Base-by-base conservation (phyloP, 2,797 vertebrate species). In the Anas flavirostris region DNA sequence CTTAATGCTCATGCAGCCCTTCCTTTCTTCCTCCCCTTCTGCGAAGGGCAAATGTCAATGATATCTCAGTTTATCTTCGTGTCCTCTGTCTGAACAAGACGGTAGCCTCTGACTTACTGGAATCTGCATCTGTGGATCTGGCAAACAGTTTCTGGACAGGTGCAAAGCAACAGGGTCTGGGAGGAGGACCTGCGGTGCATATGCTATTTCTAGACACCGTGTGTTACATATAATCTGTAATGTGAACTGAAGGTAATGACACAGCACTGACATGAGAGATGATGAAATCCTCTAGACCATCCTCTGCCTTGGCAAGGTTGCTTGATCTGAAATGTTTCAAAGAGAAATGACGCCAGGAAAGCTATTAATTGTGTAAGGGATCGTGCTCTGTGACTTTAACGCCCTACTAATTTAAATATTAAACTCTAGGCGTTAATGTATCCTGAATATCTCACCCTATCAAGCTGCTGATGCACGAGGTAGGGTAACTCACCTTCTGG, bases 71-170 rank as follows among this genome's bases (percentile, higher is more conserved):
- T 21, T 44, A 35, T 37, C 53, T 55, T 21, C 0, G 9, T 26
- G 26, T 64, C 70, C 66, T 52, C 83, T 59, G 26, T n/a, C 67
- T 73, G 77, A 39, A 75, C 31, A 48, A 59, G 67, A 17, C 7
- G 22, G 68, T 15, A 70, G 58, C 25, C 31, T 92, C 72, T 12
- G 28, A 26, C 29, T 69, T 26, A 26, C 37, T 0, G 1, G 55
- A 55, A 18, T 83, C 64, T 39, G 52, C 66, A 67, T 81, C 77
- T 63, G 58, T 63, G 82, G 31, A 7, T 7, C 76, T 95, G 94
- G 90, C 93, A 82, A 48, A 56, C 22, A 15, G 46, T 87, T 39
- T 17, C 19, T 22, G 84, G 87, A 26, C 92, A 95, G 95, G 84
- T 93, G 94, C 64, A 50, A 22, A 85, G 56, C 89, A 28, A 46